Conservation (phyloP, 1,140 invertebrate genomes). For the Pristionchus pacificus region DNA sequence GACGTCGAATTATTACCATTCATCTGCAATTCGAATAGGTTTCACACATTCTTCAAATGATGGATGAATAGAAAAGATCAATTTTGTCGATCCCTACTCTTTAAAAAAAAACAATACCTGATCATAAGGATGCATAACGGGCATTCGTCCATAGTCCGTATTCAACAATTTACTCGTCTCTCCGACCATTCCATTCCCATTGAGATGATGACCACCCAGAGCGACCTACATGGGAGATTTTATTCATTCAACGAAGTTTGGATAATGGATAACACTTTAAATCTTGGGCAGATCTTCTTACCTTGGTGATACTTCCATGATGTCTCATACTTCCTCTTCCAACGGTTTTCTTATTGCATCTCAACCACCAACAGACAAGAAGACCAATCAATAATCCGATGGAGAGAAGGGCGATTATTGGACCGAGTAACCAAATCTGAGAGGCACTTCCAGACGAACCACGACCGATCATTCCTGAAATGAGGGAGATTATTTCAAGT, state of each 20-base stretch:
- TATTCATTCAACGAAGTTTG: too few relatives aligned
- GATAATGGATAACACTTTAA: too few relatives aligned
- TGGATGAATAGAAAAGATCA: too few relatives aligned
- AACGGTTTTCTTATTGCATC: slow-evolving; percentile 39
- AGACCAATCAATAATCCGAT: slow-evolving; percentile 59
- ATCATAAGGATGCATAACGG: slow-evolving; percentile 54
- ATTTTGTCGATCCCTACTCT: too few relatives aligned
- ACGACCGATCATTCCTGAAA: too few relatives aligned
- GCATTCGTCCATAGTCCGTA: slow-evolving; percentile 47
- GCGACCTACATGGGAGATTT: too few relatives aligned
- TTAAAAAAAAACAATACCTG: slow-evolving; percentile 4
- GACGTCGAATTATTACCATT: slow-evolving; percentile 25
- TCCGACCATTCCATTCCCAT: slow-evolving; percentile 41
- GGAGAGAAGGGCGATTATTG: slow-evolving; percentile 61
- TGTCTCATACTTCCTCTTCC: slow-evolving; percentile 35
- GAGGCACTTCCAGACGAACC: slow-evolving; percentile 72
- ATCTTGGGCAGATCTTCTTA: too few relatives aligned
- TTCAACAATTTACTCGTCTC: slow-evolving; percentile 51
- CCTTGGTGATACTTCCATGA: slow-evolving; percentile 45
- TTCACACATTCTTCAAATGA: neutral
- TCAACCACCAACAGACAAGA: slow-evolving; percentile 57
- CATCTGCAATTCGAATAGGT: slow-evolving; percentile 7
- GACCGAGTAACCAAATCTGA: slow-evolving; percentile 73
- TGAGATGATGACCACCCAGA: slow-evolving; percentile 36
- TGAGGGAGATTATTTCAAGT: too few relatives aligned